phyloP scores from a whole-genome alignment of 30 jellyfish, hydroid and myxozoan genomes.

The Nemopilema nomurai region DNA sequence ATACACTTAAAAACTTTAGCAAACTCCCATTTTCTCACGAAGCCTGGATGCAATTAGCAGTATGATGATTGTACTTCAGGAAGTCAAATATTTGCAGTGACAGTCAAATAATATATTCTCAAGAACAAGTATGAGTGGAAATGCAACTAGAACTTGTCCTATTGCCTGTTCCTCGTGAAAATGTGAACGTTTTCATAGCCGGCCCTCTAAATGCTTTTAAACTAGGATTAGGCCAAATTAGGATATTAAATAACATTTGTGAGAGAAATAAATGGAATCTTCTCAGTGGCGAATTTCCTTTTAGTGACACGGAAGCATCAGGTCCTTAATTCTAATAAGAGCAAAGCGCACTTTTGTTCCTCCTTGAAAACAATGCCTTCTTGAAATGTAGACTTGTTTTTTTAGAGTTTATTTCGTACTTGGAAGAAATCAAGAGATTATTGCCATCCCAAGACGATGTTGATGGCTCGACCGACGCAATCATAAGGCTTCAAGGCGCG shows the following conservation, averaged over 20 bases:
- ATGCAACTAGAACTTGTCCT: too few species aligned
- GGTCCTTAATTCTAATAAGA: too few species aligned
- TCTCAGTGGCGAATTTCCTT: too few species aligned
- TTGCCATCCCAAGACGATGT: constrained; percentile 56
- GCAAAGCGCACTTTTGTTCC: not conserved
- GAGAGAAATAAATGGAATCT: too few species aligned
- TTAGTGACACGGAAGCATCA: too few species aligned
- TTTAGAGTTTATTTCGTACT: constrained; percentile 19
- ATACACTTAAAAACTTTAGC: not conserved
- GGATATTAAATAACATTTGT: too few species aligned
- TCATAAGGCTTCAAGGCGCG: constrained; percentile 79
- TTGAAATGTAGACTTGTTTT: not conserved
- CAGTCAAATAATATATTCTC: not conserved
- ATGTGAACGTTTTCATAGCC: too few species aligned
- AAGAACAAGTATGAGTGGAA: too few species aligned
- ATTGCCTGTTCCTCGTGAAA: too few species aligned
- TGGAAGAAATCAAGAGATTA: constrained; percentile 5
- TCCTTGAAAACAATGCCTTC: not conserved
- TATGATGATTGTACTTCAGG: not conserved
- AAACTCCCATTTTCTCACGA: not conserved
- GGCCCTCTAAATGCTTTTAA: too few species aligned
- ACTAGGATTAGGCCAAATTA: too few species aligned
- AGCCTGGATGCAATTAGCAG: not conserved
- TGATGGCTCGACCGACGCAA: constrained; percentile 84
- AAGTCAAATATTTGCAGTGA: not conserved